A percentile compares a stretch with the other conserved stretches of the same genome.
Conservation (phyloP, 2,113 vertebrate genomes). For the Anolis sagrei region DNA sequence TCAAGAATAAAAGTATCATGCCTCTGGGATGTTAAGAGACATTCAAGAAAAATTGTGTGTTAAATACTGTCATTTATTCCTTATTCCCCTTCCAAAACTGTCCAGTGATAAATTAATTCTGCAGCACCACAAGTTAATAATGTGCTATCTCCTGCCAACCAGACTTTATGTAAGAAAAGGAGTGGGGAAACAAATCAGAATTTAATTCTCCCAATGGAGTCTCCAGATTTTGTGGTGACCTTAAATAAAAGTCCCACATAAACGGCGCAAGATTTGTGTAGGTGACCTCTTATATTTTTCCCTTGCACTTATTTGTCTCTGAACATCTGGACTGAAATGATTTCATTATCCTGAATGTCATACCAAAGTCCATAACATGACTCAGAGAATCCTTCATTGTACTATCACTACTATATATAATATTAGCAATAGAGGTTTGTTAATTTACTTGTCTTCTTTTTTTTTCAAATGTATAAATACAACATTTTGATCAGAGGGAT, state of each 20-base stretch:
- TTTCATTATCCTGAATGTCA: neutral
- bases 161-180: neutral
- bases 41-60: neutral
- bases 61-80: neutral
- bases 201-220: neutral
- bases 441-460: neutral
- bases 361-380: neutral
- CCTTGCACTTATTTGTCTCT: neutral
- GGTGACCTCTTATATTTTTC: neutral
- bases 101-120: conserved; percentile 6
- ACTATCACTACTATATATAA: neutral
- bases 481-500: conserved; percentile 1
- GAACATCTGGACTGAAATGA: neutral
- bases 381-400: conserved; percentile 48
- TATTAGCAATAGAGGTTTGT: neutral
- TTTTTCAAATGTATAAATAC: neutral
- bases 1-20: conserved; percentile 17
- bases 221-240: neutral
- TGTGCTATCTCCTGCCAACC: neutral
- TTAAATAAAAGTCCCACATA: neutral
- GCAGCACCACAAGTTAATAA: neutral
- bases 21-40: conserved; percentile 14
- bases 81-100: neutral
- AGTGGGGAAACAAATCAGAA: neutral
- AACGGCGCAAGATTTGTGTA: neutral